Evolutionary conservation across 2,797 vertebrate genomes (phyloP).

Genomic region (Artibeus jamaicensis): DNA sequence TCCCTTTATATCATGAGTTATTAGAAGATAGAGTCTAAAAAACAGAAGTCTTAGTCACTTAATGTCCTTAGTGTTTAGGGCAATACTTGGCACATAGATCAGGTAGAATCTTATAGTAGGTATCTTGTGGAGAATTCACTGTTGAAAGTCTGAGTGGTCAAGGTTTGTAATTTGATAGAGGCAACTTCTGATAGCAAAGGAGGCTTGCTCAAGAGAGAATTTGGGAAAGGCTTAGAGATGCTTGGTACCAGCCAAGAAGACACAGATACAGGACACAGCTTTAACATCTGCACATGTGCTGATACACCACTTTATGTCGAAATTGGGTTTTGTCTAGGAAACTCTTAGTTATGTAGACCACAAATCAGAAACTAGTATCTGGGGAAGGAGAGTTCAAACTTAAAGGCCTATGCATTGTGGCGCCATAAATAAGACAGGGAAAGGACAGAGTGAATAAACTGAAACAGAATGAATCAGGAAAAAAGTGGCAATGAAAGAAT

Average conservation of each 20-base stretch:
- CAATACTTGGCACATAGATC: background rate
- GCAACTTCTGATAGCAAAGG: background rate
- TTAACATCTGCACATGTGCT: background rate
- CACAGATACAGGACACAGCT: background rate
- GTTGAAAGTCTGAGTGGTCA: background rate
- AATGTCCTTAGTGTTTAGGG: background rate
- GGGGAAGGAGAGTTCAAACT: background rate
- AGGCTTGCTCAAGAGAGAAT: background rate
- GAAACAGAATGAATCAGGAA: background rate
- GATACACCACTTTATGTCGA: background rate
- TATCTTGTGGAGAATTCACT: background rate
- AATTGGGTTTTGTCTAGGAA: background rate
- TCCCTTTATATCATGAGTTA: background rate
- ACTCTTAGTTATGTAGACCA: background rate
- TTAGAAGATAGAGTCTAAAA: background rate
- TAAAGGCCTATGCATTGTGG: background rate
- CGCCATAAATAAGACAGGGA: background rate
- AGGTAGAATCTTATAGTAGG: background rate
- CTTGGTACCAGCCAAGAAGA: background rate
- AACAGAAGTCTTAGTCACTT: background rate
- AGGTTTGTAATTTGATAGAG: background rate
- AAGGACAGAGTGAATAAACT: background rate
- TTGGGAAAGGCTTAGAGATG: background rate
- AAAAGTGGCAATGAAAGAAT: background rate
- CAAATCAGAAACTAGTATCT: background rate